phyloP scores from a whole-genome alignment of 2,113 vertebrate species.

The Neotragus pygmaeus region DNA sequence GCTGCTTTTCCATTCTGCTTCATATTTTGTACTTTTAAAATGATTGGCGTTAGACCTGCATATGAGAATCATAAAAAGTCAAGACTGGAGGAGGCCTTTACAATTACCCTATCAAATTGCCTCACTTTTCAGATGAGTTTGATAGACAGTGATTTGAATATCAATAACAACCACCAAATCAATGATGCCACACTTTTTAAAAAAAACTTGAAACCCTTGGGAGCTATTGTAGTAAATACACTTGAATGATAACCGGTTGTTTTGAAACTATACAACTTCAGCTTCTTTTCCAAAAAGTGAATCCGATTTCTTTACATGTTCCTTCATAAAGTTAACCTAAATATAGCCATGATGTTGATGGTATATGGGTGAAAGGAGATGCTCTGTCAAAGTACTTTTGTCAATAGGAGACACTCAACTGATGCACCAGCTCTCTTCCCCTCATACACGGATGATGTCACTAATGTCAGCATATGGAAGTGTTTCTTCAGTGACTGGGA shows the following conservation, averaged over 20 bases:
- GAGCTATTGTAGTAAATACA: neutral
- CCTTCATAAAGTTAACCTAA: neutral
- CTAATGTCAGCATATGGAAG: neutral
- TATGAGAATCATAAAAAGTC: neutral
- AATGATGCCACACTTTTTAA: neutral
- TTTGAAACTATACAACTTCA: neutral
- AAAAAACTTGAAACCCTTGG: constrained; percentile 27
- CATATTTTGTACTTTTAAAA: neutral
- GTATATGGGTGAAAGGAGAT: neutral
- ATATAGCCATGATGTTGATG: neutral
- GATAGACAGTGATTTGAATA: constrained; percentile 25
- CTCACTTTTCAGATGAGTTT: constrained; percentile 16
- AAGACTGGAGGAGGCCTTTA: neutral
- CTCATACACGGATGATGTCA: neutral
- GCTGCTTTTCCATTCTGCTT: neutral
- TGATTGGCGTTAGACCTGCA: neutral
- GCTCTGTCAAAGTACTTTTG: neutral
- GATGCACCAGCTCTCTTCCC: neutral
- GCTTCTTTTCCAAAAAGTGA: neutral
- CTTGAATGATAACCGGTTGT: neutral
- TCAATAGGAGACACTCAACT: neutral
- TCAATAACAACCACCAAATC: constrained; percentile 38
- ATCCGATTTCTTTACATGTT: neutral
- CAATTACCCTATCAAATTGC: neutral
- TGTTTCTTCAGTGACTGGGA: neutral